Evolutionary conservation across 2,113 vertebrate species (phyloP).

Genomic region (Nannobrachium achirus): DNA sequence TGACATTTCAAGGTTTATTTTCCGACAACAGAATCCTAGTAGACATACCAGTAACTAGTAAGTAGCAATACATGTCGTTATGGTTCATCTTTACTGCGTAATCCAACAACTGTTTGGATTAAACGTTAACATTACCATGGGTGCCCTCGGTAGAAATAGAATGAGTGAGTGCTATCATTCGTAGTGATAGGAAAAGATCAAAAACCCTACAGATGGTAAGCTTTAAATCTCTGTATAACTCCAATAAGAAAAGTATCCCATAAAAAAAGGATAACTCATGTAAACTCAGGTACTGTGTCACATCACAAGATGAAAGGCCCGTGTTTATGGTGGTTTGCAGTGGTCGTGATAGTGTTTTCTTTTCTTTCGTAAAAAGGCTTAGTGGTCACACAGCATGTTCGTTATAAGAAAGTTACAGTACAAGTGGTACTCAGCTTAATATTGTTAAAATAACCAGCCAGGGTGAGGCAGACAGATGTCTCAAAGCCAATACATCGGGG

Average conservation of each 20-base stretch:
- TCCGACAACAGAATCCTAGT: too few relatives aligned
- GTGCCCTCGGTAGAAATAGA: conserved; percentile 29
- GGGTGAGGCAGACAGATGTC: conserved; percentile 31
- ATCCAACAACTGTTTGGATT: conserved; percentile 20
- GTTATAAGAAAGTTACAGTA: conserved; percentile 44
- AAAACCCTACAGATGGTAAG: background rate
- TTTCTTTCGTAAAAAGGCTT: background rate
- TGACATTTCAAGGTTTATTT: background rate
- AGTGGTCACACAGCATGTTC: conserved; percentile 2
- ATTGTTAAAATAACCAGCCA: conserved; percentile 19
- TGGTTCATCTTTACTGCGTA: conserved; percentile 48
- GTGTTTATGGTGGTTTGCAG: conserved; percentile 30
- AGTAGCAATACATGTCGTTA: background rate
- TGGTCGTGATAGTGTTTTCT: background rate
- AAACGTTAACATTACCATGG: conserved; percentile 30
- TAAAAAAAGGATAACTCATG: conserved; percentile 2
- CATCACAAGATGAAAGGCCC: conserved; percentile 6
- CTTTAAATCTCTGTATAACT: conserved; percentile 3
- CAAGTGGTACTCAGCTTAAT: conserved; percentile 29
- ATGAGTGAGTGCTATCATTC: background rate
- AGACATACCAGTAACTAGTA: background rate
- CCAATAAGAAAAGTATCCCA: background rate
- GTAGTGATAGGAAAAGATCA: too few relatives aligned
- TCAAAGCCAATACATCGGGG: too few relatives aligned
- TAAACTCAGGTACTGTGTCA: conserved; percentile 17